phyloP scores from a whole-genome alignment of 2,113 vertebrate species.

The Tetraodon nigroviridis region DNA sequence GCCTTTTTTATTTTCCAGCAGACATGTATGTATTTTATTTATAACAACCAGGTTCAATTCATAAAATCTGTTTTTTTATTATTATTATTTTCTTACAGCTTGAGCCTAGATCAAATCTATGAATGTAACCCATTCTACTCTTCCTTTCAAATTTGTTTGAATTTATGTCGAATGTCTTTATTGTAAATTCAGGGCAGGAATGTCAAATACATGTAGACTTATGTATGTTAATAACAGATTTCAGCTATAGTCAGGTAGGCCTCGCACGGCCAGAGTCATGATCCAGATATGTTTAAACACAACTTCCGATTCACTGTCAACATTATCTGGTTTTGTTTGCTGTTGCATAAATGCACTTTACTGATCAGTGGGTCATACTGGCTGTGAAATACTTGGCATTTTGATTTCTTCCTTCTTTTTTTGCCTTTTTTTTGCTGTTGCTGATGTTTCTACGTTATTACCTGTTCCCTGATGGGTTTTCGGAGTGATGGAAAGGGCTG shows the following conservation, averaged over 20 bases:
- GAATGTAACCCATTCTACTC: constrained; percentile 68
- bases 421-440: constrained; percentile 56
- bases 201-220: constrained; percentile 71
- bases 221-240: constrained; percentile 70
- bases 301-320: constrained; percentile 70
- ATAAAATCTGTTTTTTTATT: constrained; percentile 48
- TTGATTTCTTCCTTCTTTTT: constrained; percentile 52
- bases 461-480: constrained; percentile 47
- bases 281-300: constrained; percentile 67
- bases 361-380: constrained; percentile 70
- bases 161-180: constrained; percentile 60
- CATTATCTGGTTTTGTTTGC: constrained; percentile 73
- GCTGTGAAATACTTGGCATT: constrained; percentile 70
- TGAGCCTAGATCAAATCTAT: constrained; percentile 74
- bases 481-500: constrained; percentile 63
- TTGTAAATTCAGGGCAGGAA: constrained; percentile 74
- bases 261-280: constrained; percentile 64
- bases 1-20: constrained; percentile 29
- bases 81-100: constrained; percentile 51
- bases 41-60: constrained; percentile 60
- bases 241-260: constrained; percentile 75
- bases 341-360: constrained; percentile 81
- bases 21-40: constrained; percentile 36
- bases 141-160: constrained; percentile 2
- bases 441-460: constrained; percentile 41